phyloP scores from a whole-genome alignment of 2,113 vertebrate genomes.

The Equus quagga region DNA sequence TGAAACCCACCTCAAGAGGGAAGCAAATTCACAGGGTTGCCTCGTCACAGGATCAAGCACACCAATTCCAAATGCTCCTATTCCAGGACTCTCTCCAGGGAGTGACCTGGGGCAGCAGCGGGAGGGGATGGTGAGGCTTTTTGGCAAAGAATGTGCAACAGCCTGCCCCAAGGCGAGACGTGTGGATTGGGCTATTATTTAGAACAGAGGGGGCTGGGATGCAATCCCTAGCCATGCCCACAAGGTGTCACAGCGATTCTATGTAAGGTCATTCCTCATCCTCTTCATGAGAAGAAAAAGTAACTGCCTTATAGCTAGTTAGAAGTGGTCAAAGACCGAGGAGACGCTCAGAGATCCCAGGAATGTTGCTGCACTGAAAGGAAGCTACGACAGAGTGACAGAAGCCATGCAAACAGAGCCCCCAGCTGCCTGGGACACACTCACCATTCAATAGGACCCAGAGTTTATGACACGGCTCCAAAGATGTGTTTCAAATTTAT shows the following conservation, averaged over 20 bases:
- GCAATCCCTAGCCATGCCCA: neutral
- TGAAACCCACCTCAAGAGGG: neutral
- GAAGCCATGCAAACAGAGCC: neutral
- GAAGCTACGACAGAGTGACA: neutral
- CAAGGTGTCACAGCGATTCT: conserved; percentile 41
- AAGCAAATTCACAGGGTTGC: neutral
- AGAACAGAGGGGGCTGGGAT: neutral
- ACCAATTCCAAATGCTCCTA: neutral
- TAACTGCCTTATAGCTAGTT: neutral
- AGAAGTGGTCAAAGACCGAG: neutral
- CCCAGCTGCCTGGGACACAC: neutral
- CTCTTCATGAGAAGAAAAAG: neutral
- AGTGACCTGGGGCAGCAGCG: neutral
- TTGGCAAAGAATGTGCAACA: neutral
- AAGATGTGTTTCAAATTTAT: neutral
- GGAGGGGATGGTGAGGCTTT: neutral
- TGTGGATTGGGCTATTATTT: neutral
- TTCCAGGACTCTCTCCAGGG: neutral
- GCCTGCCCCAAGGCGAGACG: neutral
- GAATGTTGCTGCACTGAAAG: neutral
- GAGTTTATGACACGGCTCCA: neutral
- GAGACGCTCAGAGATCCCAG: neutral
- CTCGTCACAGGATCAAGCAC: neutral
- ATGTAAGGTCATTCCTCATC: neutral
- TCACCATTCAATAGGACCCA: neutral